phyloP scores from a whole-genome alignment of 2,113 vertebrate species.

The Oryzias woworae region DNA sequence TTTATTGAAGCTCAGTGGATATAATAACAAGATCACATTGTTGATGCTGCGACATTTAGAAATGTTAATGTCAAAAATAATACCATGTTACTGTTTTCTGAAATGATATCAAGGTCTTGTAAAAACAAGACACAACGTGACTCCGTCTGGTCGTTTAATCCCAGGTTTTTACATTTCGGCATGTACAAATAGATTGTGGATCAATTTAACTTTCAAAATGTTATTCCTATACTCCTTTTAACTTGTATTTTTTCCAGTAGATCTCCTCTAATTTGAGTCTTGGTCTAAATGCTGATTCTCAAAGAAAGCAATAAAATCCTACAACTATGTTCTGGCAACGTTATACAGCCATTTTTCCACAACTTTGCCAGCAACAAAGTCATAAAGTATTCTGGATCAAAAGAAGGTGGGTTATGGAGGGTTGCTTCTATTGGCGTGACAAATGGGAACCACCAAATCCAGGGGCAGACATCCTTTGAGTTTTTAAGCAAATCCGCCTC shows the following conservation, averaged over 20 bases:
- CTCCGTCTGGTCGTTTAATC: too few relatives aligned
- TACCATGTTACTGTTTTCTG: too few relatives aligned
- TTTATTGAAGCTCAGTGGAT: too few relatives aligned
- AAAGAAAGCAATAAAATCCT: constrained; percentile 22
- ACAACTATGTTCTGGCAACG: constrained; percentile 17
- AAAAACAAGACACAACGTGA: too few relatives aligned
- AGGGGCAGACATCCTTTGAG: constrained; percentile 47
- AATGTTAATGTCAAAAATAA: too few relatives aligned
- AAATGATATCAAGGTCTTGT: too few relatives aligned
- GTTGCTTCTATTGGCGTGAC: constrained; percentile 31
- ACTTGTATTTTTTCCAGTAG: constrained; percentile 9
- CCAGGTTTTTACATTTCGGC: too few relatives aligned
- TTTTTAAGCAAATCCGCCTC: constrained; percentile 48
- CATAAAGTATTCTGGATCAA: constrained; percentile 44
- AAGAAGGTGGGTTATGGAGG: constrained; percentile 49
- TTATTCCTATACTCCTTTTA: not conserved
- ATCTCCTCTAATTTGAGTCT: constrained; percentile 12
- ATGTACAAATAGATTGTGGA: too few relatives aligned
- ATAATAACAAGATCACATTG: too few relatives aligned
- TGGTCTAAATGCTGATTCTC: constrained; percentile 1
- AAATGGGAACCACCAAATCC: constrained; percentile 62
- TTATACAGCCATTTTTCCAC: constrained; percentile 36
- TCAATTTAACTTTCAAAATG: not conserved
- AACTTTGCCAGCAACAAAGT: constrained; percentile 64
- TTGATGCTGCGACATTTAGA: too few relatives aligned